Evolutionary conservation across 92 coral and sea anemone species (phyloP).

Genomic region (Actinostola sp.): DNA sequence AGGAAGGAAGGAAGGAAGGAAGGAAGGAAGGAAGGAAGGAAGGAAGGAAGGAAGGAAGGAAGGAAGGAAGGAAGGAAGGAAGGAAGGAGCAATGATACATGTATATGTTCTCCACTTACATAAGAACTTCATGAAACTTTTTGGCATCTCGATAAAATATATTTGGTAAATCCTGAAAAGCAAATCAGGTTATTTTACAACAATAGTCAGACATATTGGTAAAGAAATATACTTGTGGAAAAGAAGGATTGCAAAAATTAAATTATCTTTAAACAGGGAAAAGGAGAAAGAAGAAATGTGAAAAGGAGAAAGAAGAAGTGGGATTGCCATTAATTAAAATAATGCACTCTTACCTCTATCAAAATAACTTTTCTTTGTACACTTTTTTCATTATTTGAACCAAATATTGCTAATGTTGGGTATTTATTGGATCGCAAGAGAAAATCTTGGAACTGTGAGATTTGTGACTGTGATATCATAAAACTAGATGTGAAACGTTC

Average conservation of each 20-base stretch:
- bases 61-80: too few species aligned
- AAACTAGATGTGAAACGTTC: conserved; percentile 3
- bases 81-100: too few species aligned
- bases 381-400: conserved; percentile 19
- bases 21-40: too few species aligned
- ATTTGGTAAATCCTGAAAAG: conserved; percentile 85
- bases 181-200: background rate
- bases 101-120: conserved; percentile 37
- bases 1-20: too few species aligned
- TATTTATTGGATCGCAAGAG: conserved; percentile 91
- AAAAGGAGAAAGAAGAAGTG: background rate
- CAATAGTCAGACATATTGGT: background rate
- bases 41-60: too few species aligned
- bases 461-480: conserved; percentile 66
- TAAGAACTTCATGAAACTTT: conserved; percentile 80
- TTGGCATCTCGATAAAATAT: conserved; percentile 81
- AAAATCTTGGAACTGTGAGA: conserved; percentile 81
- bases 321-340: background rate
- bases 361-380: conserved; percentile 69
- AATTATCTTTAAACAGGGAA: too few species aligned
- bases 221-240: too few species aligned
- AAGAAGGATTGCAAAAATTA: too few species aligned
- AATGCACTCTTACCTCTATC: conserved; percentile 81
- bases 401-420: conserved; percentile 85
- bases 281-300: background rate